phyloP scores from a whole-genome alignment of 2,888 invertebrate genomes.

The Seladonia tumulorum region DNA sequence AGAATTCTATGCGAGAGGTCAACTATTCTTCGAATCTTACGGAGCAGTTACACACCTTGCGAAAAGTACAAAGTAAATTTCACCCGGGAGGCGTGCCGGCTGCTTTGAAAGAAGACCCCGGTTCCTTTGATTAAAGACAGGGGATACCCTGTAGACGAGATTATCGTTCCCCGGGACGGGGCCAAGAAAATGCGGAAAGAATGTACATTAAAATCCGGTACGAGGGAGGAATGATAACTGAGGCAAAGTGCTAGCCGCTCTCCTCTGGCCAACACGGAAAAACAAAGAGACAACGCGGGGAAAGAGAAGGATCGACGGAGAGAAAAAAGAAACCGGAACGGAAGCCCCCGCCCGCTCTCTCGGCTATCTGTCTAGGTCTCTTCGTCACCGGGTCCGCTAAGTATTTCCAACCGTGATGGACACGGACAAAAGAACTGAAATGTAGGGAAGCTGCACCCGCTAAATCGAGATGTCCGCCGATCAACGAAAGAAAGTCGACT shows the following conservation, averaged over 20 bases:
- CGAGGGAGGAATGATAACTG: constrained; percentile 28
- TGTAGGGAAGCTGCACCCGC: constrained; percentile 5
- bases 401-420: not conserved
- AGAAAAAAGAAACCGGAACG: not conserved
- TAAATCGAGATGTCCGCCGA: constrained; percentile 11
- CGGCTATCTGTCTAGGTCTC: not conserved
- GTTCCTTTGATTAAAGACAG: not conserved
- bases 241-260: constrained; percentile 29
- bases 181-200: constrained; percentile 12
- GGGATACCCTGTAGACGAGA: not conserved
- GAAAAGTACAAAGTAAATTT: not conserved
- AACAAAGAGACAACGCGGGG: not conserved
- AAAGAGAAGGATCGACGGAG: not conserved
- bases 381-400: not conserved
- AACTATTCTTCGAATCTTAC: not conserved
- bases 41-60: not conserved
- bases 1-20: no score
- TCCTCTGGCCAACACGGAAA: constrained; percentile 4
- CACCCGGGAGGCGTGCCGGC: not conserved
- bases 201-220: constrained; percentile 33
- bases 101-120: not conserved
- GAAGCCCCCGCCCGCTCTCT: no score
- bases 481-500: not conserved
- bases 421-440: constrained; percentile 10
- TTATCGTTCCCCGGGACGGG: constrained; percentile 6